phyloP scores from a whole-genome alignment of 2,888 invertebrate species.

The Oxytorus armatus region DNA sequence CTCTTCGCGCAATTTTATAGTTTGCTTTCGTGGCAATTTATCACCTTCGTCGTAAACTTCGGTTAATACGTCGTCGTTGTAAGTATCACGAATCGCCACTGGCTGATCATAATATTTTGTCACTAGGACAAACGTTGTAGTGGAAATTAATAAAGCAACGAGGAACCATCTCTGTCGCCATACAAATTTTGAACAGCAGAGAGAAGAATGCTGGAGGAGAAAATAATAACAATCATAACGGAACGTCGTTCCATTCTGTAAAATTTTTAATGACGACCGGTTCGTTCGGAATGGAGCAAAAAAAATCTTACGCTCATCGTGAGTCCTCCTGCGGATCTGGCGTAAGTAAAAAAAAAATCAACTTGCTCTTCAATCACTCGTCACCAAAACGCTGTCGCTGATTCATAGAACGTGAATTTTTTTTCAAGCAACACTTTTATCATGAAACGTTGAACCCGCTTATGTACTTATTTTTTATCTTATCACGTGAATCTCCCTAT shows the following conservation, averaged over 20 bases:
- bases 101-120: slow-evolving; percentile 19
- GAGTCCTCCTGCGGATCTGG: neutral
- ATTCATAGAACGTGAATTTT: no score
- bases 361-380: no score
- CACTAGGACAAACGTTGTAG: slow-evolving; percentile 9
- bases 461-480: no score
- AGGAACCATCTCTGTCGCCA: slow-evolving; percentile 48
- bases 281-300: neutral
- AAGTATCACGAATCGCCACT: neutral
- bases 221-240: neutral
- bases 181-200: slow-evolving; percentile 12
- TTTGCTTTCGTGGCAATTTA: no score
- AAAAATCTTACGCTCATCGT: neutral
- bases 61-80: neutral
- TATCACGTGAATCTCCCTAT: no score
- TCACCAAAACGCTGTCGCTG: no score
- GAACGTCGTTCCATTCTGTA: no score
- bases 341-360: no score
- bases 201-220: neutral
- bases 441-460: no score
- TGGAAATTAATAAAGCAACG: slow-evolving; percentile 16
- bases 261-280: no score
- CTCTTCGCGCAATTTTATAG: no score
- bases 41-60: neutral
- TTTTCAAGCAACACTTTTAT: no score